Conservation (phyloP, 2,888 invertebrate genomes). For the Cephus pulcher region DNA sequence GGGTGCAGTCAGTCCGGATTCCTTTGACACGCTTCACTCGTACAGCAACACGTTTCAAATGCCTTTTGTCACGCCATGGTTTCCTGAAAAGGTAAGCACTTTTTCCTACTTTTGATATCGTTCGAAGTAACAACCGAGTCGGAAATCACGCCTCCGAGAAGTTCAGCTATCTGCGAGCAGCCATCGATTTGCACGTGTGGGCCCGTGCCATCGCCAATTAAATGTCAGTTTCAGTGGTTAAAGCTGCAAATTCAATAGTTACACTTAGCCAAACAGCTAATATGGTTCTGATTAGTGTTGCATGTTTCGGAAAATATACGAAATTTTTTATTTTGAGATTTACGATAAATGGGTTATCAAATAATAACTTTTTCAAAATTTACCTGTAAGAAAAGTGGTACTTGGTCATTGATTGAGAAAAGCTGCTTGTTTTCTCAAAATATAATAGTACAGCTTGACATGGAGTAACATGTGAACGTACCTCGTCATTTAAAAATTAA, state of each 20-base stretch:
- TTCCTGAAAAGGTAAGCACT: constrained; percentile 84
- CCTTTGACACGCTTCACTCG: constrained; percentile 94
- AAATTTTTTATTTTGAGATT: neutral
- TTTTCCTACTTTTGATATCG: neutral
- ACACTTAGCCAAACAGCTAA: neutral
- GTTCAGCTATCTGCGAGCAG: too few species aligned
- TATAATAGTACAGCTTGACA: too few species aligned
- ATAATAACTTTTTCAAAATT: neutral
- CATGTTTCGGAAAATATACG: neutral
- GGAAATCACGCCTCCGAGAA: too few species aligned
- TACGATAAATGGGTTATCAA: neutral
- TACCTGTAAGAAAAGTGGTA: neutral
- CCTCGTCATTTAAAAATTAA: too few species aligned
- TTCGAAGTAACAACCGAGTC: neutral
- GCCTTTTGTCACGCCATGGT: constrained; percentile 95
- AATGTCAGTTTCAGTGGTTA: neutral
- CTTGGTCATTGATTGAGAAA: too few species aligned
- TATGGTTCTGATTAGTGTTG: too few species aligned
- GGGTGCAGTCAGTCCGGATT: constrained; percentile 91
- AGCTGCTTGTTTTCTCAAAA: too few species aligned
- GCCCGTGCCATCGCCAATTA: too few species aligned
- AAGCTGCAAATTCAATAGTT: neutral
- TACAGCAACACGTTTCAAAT: constrained; percentile 96
- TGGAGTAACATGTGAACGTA: too few species aligned
- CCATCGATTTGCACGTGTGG: too few species aligned